phyloP scores from a whole-genome alignment of 2,888 invertebrate genomes.

The Selenia dentaria region DNA sequence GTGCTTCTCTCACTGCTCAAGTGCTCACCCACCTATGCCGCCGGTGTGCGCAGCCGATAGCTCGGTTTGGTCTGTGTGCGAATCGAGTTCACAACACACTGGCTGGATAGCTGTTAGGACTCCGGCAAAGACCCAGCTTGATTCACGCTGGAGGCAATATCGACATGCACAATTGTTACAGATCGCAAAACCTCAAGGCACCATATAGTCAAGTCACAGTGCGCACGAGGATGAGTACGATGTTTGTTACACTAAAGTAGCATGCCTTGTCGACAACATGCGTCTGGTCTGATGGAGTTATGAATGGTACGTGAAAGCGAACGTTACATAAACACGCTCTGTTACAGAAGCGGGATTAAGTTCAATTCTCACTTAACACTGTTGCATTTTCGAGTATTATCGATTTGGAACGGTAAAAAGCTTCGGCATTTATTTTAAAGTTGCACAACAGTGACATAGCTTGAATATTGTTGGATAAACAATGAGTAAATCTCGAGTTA shows the following conservation, averaged over 20 bases:
- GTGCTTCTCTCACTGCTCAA: slow-evolving; percentile 2
- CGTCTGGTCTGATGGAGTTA: slow-evolving; percentile 24
- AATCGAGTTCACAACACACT: slow-evolving; percentile 66
- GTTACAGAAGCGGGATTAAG: slow-evolving; percentile 33
- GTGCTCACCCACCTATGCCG: too few relatives aligned
- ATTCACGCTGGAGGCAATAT: slow-evolving; percentile 36
- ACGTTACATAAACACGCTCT: slow-evolving; percentile 53
- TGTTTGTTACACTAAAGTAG: slow-evolving; percentile 15
- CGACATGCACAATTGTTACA: slow-evolving; percentile 39
- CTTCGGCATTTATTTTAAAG: slow-evolving; percentile 15
- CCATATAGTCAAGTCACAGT: slow-evolving; percentile 10
- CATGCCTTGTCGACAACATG: slow-evolving; percentile 15
- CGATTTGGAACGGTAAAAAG: slow-evolving; percentile 10
- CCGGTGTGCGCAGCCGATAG: slow-evolving; percentile 32
- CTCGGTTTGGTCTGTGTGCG: slow-evolving; percentile 43
- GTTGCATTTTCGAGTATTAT: slow-evolving; percentile 14
- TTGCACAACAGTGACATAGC: slow-evolving; percentile 23
- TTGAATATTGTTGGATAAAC: slow-evolving; percentile 22
- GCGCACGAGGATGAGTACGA: slow-evolving; percentile 11
- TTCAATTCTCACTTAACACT: slow-evolving; percentile 12
- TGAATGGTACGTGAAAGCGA: slow-evolving; percentile 53
- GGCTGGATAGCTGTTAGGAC: slow-evolving; percentile 22
- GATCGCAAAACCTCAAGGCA: slow-evolving; percentile 19
- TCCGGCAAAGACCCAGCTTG: slow-evolving; percentile 27
- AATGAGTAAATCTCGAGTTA: slow-evolving; percentile 28